Base-by-base conservation (phyloP, 2,797 vertebrate species). In the Macropus fuliginosus region DNA sequence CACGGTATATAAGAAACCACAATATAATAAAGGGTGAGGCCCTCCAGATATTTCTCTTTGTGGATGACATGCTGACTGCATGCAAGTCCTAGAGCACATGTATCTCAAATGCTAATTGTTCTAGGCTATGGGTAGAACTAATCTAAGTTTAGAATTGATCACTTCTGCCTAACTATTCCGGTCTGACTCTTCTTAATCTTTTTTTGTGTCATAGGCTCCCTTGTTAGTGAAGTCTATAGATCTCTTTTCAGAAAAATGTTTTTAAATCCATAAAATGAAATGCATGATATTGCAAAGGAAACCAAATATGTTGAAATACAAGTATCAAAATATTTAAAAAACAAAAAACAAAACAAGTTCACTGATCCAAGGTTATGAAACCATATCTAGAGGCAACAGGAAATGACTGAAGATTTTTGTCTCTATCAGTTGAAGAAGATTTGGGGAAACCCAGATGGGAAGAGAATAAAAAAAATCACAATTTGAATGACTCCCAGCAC, bases 401-500 rank as follows among this genome's bases (percentile, higher is more conserved):
- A 40, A 40, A 74, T 74, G n/a, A 74, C n/a, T 74, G 4, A 59
- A 31, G 57, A 31, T 59, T 59, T 31, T 59, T 31, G 10, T 59
- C 57, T 59, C 27, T n/a, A 66, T 21, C 16, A 8, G 24, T 21
- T 24, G n/a, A 74, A 74, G 59, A 34, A 74, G 3, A 27, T 87
- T 46, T 46, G 24, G 9, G 74, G 9, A 87, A 87, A 87, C 46
- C 27, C 8, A 46, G 21, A 87, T 50, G 3, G 3, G 40, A 93
- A 93, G 59, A 93, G 94, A 92, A 55, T 11, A 74, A 24, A 28
- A 94, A 94, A 94, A 16, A 57, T 29, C 21, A 94, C 46, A 96
- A 81, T 16, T 31, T 56, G 24, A 94, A 93, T 54, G 91, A 50
- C 0, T 28, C 24, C 24, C 66, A 92, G 2, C 56, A n/a, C 14